Percentiles rank a stretch among this genome's conserved stretches.
Conservation (phyloP, 2,888 invertebrate genomes). For the Apantesis nais region DNA sequence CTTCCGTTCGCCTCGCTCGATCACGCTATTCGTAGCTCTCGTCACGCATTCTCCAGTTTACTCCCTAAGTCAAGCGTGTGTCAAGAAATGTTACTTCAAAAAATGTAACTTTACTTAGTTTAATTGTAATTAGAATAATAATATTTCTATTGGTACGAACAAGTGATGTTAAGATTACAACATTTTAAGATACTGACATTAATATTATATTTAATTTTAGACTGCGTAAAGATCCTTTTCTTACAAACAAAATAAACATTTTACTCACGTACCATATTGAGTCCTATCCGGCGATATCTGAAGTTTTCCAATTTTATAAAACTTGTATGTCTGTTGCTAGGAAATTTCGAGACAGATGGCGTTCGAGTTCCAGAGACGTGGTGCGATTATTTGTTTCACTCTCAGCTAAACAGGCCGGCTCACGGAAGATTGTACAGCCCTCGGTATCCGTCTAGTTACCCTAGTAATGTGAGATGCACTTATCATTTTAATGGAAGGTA, state of each 20-base stretch:
- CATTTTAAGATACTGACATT: background rate
- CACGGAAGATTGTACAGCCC: slow-evolving; percentile 95
- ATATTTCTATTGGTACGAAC: background rate
- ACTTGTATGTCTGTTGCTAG: slow-evolving; percentile 75
- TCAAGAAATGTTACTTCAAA: no score
- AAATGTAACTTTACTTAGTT: background rate
- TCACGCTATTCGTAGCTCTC: no score
- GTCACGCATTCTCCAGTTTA: no score
- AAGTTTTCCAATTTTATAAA: slow-evolving; percentile 47
- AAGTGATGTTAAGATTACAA: no score
- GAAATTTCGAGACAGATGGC: slow-evolving; percentile 93
- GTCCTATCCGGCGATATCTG: slow-evolving; percentile 31
- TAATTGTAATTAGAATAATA: background rate
- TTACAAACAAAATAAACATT: slow-evolving; percentile 27
- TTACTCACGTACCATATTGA: slow-evolving; percentile 43
- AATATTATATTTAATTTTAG: background rate
- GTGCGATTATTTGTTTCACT: slow-evolving; percentile 94
- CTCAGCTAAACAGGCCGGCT: slow-evolving; percentile 87
- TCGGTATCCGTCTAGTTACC: slow-evolving; percentile 97
- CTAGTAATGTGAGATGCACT: slow-evolving; percentile 94
- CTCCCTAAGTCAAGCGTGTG: no score
- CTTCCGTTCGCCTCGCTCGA: no score
- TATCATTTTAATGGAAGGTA: slow-evolving; percentile 95
- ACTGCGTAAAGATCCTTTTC: background rate
- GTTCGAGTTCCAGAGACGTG: slow-evolving; percentile 90